Percentiles rank a stretch among this genome's conserved stretches.
phyloP scores from a whole-genome alignment of 1,140 invertebrate genomes.

The Drosophila sproati region DNA sequence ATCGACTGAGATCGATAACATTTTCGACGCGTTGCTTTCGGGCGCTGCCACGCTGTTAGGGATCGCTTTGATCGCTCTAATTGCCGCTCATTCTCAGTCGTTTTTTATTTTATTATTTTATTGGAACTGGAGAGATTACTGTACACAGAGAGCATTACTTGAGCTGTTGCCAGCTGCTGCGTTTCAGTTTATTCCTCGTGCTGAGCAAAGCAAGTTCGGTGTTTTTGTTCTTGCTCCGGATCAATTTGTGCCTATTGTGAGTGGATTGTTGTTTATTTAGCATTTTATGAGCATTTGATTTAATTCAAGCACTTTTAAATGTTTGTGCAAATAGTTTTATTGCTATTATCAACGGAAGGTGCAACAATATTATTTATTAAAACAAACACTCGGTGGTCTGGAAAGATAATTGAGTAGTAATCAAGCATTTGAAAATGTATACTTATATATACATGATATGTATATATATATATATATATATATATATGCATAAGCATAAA shows the following conservation, averaged over 20 bases:
- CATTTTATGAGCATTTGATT: slow-evolving; percentile 2
- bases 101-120: too few species aligned
- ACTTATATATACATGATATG: background rate
- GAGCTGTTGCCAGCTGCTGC: slow-evolving; percentile 10
- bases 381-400: slow-evolving; percentile 14
- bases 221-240: background rate
- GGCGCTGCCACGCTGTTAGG: too few species aligned
- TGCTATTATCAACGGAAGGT: background rate
- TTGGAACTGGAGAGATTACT: too few species aligned
- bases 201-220: background rate
- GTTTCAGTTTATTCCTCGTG: slow-evolving; percentile 13
- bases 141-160: background rate
- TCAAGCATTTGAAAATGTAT: background rate
- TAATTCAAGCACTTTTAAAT: slow-evolving; percentile 16
- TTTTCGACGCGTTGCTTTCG: too few species aligned
- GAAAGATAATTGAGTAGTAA: background rate
- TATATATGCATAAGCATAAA: too few species aligned
- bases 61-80: too few species aligned
- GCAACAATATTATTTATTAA: slow-evolving; percentile 10
- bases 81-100: too few species aligned
- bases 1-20: too few species aligned
- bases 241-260: slow-evolving; percentile 19
- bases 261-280: slow-evolving; percentile 18
- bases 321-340: background rate
- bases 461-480: too few species aligned